A percentile compares a stretch with the other conserved stretches of the same genome.
Conservation (phyloP, 2,888 invertebrate species). For the Drosophila nr. medialis region DNA sequence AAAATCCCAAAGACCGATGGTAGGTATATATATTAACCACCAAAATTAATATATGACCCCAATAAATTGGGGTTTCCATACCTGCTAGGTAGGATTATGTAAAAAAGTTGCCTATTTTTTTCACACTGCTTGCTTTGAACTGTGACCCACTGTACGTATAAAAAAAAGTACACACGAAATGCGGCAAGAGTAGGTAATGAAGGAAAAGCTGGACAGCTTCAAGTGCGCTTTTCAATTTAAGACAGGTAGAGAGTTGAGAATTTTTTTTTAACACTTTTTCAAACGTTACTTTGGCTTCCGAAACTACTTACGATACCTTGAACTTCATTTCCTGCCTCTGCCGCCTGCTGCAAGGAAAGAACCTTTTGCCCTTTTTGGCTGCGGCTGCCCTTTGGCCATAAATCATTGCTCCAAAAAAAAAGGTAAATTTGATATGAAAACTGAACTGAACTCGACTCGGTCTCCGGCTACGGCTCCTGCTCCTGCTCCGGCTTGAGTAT, state of each 20-base stretch:
- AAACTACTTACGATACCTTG: slow-evolving; percentile 77
- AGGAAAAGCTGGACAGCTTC: slow-evolving; percentile 62
- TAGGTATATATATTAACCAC: no score
- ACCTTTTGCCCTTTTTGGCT: slow-evolving; percentile 34
- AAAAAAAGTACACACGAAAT: slow-evolving; percentile 3
- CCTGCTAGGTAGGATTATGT: no score
- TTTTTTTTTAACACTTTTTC: slow-evolving; percentile 69
- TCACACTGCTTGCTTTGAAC: no score
- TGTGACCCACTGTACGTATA: no score
- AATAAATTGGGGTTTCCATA: no score
- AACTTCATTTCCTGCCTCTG: slow-evolving; percentile 75
- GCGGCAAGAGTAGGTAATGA: slow-evolving; percentile 5
- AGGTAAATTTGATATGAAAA: slow-evolving; percentile 70
- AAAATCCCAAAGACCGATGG: no score
- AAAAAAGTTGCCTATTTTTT: no score
- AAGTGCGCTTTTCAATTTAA: slow-evolving; percentile 81
- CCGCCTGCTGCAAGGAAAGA: slow-evolving; percentile 7
- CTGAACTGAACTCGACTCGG: slow-evolving; percentile 28
- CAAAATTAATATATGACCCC: no score
- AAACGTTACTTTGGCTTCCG: slow-evolving; percentile 68
- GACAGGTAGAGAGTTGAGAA: slow-evolving; percentile 66
- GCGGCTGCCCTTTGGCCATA: slow-evolving; percentile 71
- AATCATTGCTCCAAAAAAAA: slow-evolving; percentile 69
- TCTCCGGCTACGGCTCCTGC: not conserved
- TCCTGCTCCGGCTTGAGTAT: not conserved